Evolutionary conservation across 2,113 vertebrate species (phyloP), one percentile per base, ranked within the genome.

Genomic region (Ptyas mucosa): DNA sequence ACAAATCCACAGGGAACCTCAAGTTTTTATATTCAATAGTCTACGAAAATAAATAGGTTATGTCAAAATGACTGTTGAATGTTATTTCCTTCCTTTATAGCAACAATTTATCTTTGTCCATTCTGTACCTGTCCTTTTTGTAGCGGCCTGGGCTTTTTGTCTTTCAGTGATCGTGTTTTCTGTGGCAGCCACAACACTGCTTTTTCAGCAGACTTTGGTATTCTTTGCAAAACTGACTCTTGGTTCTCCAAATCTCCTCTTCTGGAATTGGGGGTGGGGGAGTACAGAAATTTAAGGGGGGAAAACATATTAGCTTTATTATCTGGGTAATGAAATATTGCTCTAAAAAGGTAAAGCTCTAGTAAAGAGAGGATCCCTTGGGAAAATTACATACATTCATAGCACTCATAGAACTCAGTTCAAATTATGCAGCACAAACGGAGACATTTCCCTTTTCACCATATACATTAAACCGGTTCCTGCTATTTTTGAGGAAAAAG

Each of bases 1-100:
- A 98, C 93, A 98, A 95, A 95, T 99, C 97, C 51, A 95, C 53
- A 5, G 96, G 96, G 91, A 97, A 97, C 94, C 96, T 96, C 87
- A 96, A 94, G 69, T 97, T 95, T 89, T 97, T 94, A 93, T 97
- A 97, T 91, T 97, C 96, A 57, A 97, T 97, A 90, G 97, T 95
- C 98, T 98, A 93, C 0, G 1, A 93, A 81, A 90, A 96, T 6
- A 96, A 61, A 96, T 95, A 93, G n/a, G 94, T 93, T 8, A 92
- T 39, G 54, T 93, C 92, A 86, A 92, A 95, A 88, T 4, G 51
- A 75, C 26, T 49, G 53, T 26, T 23, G 14, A 20, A 21, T 34
- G 3, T 26, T 15, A 5, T 29, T 26, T 89, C 12, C 3, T 81
- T 81, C 75, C 75, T 81, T n/a, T 51, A 24, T 43, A 5, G 8